Conservation (phyloP, 2,888 invertebrate species). For the Leptinotarsa tumamoca region DNA sequence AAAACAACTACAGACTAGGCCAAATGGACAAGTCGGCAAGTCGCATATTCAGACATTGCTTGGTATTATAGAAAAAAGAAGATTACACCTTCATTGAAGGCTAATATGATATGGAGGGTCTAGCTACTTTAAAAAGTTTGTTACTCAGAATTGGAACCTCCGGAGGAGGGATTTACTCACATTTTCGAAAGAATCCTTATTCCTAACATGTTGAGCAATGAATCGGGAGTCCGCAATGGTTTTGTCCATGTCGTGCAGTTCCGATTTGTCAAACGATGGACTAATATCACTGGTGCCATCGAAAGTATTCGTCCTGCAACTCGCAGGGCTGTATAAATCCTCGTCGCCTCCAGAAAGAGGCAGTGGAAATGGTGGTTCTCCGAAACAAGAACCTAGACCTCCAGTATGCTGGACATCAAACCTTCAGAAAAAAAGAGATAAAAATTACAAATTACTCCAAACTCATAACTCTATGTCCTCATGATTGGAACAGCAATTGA, state of each 20-base stretch:
- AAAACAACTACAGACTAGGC: no score
- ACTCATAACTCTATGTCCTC: no score
- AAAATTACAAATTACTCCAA: not conserved
- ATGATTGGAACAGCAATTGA: no score
- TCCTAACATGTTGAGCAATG: slow-evolving; percentile 94
- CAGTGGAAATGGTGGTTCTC: slow-evolving; percentile 76
- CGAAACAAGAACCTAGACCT: slow-evolving; percentile 74
- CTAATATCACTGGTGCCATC: slow-evolving; percentile 75
- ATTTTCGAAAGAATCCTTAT: slow-evolving; percentile 94
- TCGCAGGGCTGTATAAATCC: slow-evolving; percentile 82
- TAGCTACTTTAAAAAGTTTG: no score
- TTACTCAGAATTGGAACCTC: no score
- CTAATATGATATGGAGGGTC: no score
- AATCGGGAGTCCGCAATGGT: slow-evolving; percentile 93
- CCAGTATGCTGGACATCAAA: slow-evolving; percentile 72
- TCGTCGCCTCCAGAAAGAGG: slow-evolving; percentile 84
- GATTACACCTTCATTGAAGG: no score
- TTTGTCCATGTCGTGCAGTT: slow-evolving; percentile 88
- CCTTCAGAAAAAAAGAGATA: slow-evolving; percentile 50
- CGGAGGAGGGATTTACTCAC: slow-evolving; percentile 70
- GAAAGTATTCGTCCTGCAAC: slow-evolving; percentile 65
- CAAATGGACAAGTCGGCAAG: no score
- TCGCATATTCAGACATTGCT: no score
- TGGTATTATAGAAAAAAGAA: no score
- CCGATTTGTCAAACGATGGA: slow-evolving; percentile 86